Evolutionary conservation across 2,888 invertebrate genomes (phyloP).

Genomic region (Aricia artaxerxes): DNA sequence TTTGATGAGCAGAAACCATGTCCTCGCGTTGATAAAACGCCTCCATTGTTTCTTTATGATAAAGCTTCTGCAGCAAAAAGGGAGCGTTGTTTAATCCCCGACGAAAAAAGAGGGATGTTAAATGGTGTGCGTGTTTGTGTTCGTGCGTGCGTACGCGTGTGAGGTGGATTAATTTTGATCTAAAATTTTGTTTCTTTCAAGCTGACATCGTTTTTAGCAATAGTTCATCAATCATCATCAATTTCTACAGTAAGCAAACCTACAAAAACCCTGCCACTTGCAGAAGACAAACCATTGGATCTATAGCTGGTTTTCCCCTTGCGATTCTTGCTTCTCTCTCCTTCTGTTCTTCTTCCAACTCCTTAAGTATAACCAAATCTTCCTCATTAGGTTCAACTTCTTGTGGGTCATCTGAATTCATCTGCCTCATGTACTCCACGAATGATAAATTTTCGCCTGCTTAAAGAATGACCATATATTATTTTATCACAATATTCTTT

Average conservation of each 20-base stretch:
- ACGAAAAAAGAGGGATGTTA: too few relatives aligned
- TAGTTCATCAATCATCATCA: too few relatives aligned
- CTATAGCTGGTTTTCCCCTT: conserved; percentile 69
- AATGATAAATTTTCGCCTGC: conserved; percentile 58
- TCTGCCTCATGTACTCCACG: conserved; percentile 57
- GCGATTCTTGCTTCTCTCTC: conserved; percentile 68
- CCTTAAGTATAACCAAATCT: conserved; percentile 68
- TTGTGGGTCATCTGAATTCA: conserved; percentile 51
- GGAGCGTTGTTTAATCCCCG: too few relatives aligned
- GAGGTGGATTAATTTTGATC: too few relatives aligned
- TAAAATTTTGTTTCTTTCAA: too few relatives aligned
- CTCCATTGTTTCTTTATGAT: conserved; percentile 64
- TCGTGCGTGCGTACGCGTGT: too few relatives aligned
- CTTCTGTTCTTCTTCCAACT: conserved; percentile 60
- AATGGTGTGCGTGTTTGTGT: too few relatives aligned
- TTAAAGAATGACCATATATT: conserved; percentile 25
- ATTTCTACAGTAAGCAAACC: too few relatives aligned
- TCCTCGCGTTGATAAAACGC: conserved; percentile 57
- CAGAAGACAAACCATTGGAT: conserved; percentile 59
- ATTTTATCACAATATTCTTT: not conserved
- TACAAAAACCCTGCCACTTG: not conserved
- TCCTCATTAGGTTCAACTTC: conserved; percentile 65
- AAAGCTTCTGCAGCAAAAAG: conserved; percentile 56
- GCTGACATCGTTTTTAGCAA: too few relatives aligned
- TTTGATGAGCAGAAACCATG: conserved; percentile 54